These are phyloP conservation scores for Nothoprocta perdicaria DNA, from an alignment of 2,113 vertebrate genomes.

Conservation along the genomic window DNA sequence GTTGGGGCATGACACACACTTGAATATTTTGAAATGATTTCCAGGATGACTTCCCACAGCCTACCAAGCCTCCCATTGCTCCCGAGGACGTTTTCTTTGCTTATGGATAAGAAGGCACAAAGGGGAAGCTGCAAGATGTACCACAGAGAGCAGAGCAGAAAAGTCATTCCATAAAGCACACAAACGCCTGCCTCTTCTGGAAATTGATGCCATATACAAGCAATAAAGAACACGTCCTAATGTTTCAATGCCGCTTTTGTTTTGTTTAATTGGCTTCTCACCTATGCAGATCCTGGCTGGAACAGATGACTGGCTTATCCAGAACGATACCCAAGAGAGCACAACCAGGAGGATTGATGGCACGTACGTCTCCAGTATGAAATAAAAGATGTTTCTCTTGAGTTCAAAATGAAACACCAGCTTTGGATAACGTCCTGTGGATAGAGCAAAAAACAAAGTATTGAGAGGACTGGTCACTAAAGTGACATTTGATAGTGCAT, in stretches of 20 bases:
- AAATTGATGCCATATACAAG: fast-evolving
- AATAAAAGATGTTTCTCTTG: constrained; percentile 91
- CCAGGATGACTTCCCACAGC: neutral
- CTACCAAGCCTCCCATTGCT: neutral
- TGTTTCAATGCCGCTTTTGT: neutral
- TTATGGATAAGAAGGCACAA: neutral
- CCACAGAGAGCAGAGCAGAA: neutral
- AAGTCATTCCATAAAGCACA: neutral
- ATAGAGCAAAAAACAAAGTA: neutral
- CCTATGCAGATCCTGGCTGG: constrained; percentile 92
- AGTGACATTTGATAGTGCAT: neutral
- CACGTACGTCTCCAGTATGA: constrained; percentile 91
- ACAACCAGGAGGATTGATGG: constrained; percentile 90
- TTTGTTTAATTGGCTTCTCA: constrained; percentile 49
- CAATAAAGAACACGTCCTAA: neutral
- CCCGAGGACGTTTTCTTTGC: neutral
- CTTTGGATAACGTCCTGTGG: constrained; percentile 85
- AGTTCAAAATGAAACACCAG: constrained; percentile 91
- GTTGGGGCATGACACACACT: neutral
- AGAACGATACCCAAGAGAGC: constrained; percentile 92
- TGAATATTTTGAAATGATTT: constrained; percentile 17
- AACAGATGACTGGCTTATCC: constrained; percentile 92
- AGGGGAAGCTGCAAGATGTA: neutral
- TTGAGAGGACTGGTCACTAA: neutral
- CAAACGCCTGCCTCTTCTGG: neutral